Base-by-base conservation (phyloP, 2,888 invertebrate species). In the Conistra vaccinii region DNA sequence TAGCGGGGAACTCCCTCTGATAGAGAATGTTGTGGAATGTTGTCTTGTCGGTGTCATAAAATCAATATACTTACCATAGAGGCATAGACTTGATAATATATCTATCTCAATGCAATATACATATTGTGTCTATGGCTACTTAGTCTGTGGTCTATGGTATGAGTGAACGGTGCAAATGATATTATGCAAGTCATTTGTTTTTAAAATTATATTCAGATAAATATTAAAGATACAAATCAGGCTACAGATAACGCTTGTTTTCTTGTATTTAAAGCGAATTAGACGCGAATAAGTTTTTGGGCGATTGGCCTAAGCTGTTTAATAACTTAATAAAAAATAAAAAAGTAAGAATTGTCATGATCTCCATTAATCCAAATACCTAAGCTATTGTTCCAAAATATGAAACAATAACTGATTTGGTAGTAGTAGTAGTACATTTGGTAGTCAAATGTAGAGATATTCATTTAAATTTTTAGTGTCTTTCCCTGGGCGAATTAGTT, bases 21-120 rank as follows among this genome's bases (percentile, higher is more conserved):
- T 32, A 60, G 61, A 75, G 10, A 61, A 73, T 45, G 20, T 39
- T 35, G n/a, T n/a, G n/a, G n/a, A n/a, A n/a, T n/a, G n/a, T 35
- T 39, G 39, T 9, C 39, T 51, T 61, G 17, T 23, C 42, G 17
- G 17, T 60, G 29, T 3, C 20, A 39, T 32, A 73, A 35, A 51
- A 60, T 51, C 39, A 32, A 75, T 42, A 14, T n/a, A n/a, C n/a
- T n/a, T n/a, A n/a, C n/a, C n/a, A n/a, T n/a, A n/a, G n/a, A n/a
- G n/a, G n/a, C n/a, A n/a, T n/a, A n/a, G n/a, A n/a, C n/a, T n/a
- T n/a, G n/a, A n/a, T n/a, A n/a, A n/a, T n/a, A n/a, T n/a, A n/a
- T n/a, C n/a, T n/a, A n/a, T n/a, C n/a, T n/a, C n/a, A n/a, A n/a
- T n/a, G n/a, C n/a, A n/a, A n/a, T n/a, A n/a, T n/a, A n/a, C n/a